These are phyloP conservation scores for Halictus rubicundus DNA, from an alignment of 1,140 invertebrate genomes.

Conservation along the genomic window DNA sequence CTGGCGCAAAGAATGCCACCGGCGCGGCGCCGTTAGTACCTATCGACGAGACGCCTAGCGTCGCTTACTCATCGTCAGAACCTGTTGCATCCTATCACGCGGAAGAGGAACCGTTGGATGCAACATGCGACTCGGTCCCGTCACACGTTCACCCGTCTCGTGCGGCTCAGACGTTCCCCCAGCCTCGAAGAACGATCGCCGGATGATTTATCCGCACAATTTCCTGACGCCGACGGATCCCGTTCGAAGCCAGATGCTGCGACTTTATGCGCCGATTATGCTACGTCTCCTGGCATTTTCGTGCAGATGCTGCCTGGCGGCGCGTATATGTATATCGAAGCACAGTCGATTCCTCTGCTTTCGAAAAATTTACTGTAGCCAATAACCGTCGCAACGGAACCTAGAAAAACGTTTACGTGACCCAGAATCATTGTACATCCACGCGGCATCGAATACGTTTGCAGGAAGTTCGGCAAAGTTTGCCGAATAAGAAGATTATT, in stretches of 20 bases:
- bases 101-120: conserved; percentile 34
- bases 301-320: not conserved
- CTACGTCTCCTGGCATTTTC: not conserved
- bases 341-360: not conserved
- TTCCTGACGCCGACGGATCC: conserved; percentile 6
- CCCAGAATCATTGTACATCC: not conserved
- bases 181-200: not conserved
- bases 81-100: conserved; percentile 42
- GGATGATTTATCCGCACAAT: conserved; percentile 41
- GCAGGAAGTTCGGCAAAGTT: too few species aligned
- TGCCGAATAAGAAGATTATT: too few species aligned
- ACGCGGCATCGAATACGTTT: not conserved
- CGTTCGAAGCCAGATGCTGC: conserved; percentile 20
- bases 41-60: not conserved
- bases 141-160: not conserved
- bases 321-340: not conserved
- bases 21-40: not conserved
- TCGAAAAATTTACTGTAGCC: not conserved
- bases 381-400: not conserved
- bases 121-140: not conserved
- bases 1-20: too few species aligned
- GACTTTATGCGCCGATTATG: not conserved
- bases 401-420: not conserved
- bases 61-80: conserved; percentile 5
- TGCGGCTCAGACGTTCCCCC: too few species aligned